Conservation (phyloP, 1,140 invertebrate genomes). For the Ephestia elutella region DNA sequence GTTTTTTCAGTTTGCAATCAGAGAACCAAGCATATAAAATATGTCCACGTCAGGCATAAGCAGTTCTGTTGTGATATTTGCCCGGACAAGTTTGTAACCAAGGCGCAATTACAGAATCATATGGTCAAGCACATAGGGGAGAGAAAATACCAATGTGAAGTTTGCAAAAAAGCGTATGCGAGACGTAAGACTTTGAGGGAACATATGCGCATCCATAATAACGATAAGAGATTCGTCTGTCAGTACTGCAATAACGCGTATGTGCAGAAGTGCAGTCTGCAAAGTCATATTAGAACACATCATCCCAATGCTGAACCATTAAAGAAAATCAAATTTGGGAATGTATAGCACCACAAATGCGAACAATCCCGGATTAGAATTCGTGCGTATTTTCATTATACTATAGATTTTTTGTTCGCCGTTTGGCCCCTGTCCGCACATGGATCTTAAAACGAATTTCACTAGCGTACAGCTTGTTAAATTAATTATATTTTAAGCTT, state of each 20-base stretch:
- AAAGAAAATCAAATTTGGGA: slow-evolving; percentile 24
- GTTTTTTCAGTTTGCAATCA: slow-evolving; percentile 56
- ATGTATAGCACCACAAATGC: neutral
- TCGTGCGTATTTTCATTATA: too few species aligned
- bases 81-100: slow-evolving; percentile 53
- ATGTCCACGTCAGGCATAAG: slow-evolving; percentile 61
- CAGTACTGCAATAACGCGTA: slow-evolving; percentile 73
- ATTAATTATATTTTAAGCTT: too few species aligned
- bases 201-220: slow-evolving; percentile 71
- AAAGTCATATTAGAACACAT: slow-evolving; percentile 60
- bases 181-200: slow-evolving; percentile 71
- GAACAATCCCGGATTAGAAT: neutral
- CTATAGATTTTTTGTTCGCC: too few species aligned
- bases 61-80: slow-evolving; percentile 59
- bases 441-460: too few species aligned
- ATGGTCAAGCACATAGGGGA: slow-evolving; percentile 50
- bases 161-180: slow-evolving; percentile 71
- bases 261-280: slow-evolving; percentile 64
- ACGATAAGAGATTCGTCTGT: slow-evolving; percentile 64
- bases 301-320: slow-evolving; percentile 42
- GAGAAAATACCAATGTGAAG: slow-evolving; percentile 54
- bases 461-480: too few species aligned
- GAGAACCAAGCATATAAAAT: slow-evolving; percentile 59
- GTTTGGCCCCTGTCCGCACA: too few species aligned
- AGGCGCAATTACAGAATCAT: slow-evolving; percentile 50